phyloP scores from a whole-genome alignment of 1,140 invertebrate species.

The Papilio aristodemus region DNA sequence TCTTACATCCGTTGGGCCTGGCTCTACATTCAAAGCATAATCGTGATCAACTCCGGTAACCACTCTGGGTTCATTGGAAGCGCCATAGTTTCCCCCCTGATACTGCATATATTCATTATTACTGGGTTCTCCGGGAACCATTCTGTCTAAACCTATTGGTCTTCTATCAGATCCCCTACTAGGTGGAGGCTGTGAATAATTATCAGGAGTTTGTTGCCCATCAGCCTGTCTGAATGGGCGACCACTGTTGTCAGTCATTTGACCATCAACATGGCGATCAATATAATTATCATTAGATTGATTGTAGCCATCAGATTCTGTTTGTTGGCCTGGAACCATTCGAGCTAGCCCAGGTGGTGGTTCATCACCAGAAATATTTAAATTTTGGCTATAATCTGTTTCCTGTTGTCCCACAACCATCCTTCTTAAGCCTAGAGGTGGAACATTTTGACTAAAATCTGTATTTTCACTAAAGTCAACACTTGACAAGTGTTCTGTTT shows the following conservation, averaged over 20 bases:
- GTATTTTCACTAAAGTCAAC: slow-evolving; percentile 77
- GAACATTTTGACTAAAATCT: slow-evolving; percentile 75
- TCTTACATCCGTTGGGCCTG: slow-evolving; percentile 57
- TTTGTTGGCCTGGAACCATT: slow-evolving; percentile 82
- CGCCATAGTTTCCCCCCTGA: slow-evolving; percentile 51
- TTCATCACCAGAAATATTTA: slow-evolving; percentile 77
- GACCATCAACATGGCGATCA: slow-evolving; percentile 75
- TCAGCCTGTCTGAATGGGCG: slow-evolving; percentile 72
- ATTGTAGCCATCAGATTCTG: slow-evolving; percentile 62
- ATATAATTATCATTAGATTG: slow-evolving; percentile 70
- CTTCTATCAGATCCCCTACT: slow-evolving; percentile 57
- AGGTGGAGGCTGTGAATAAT: slow-evolving; percentile 55
- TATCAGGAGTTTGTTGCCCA: slow-evolving; percentile 70
- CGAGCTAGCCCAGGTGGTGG: slow-evolving; percentile 81
- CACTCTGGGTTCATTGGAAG: slow-evolving; percentile 69
- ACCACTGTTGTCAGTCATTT: slow-evolving; percentile 62
- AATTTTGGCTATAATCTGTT: slow-evolving; percentile 77
- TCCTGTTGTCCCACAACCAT: slow-evolving; percentile 85
- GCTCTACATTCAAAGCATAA: slow-evolving; percentile 53
- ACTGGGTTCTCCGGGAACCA: slow-evolving; percentile 76
- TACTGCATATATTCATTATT: slow-evolving; percentile 68
- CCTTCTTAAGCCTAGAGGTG: slow-evolving; percentile 82
- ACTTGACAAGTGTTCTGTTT: slow-evolving; percentile 85
- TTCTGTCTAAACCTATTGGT: slow-evolving; percentile 72
- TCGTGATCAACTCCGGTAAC: slow-evolving; percentile 78